These are phyloP conservation scores for Notospermus geniculatus DNA, from an alignment of 1,140 invertebrate species.

Conservation along the genomic window DNA sequence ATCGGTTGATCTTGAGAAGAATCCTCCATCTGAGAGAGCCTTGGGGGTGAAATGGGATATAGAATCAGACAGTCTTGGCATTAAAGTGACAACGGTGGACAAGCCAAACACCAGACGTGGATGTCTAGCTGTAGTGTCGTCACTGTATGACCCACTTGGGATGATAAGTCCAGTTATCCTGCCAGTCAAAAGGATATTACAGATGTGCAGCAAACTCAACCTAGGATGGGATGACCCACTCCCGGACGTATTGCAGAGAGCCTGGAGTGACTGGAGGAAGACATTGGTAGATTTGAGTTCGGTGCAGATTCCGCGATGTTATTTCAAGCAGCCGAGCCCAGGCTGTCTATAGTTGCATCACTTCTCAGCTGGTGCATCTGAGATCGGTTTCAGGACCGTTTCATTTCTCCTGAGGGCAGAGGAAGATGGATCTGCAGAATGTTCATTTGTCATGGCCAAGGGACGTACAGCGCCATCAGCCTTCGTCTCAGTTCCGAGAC, in stretches of 20 bases:
- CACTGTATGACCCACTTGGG: constrained; percentile 5
- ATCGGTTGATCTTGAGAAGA: neutral
- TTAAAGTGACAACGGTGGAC: neutral
- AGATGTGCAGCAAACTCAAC: neutral
- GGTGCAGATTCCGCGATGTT: constrained; percentile 5
- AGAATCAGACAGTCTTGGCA: neutral
- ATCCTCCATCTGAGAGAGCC: constrained; percentile 14
- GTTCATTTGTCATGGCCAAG: neutral
- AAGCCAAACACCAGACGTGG: constrained; percentile 9
- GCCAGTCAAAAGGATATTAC: neutral
- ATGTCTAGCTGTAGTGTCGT: neutral
- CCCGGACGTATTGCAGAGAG: neutral
- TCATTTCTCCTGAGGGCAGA: neutral
- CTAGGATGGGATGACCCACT: constrained; percentile 1
- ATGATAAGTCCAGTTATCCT: neutral
- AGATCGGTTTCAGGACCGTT: constrained; percentile 1
- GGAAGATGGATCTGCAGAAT: neutral
- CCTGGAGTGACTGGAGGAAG: neutral
- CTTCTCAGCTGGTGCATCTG: constrained; percentile 1
- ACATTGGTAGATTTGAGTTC: neutral
- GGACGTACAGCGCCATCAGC: constrained; percentile 2
- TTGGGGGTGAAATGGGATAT: constrained; percentile 20
- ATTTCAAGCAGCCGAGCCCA: neutral
- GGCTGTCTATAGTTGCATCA: neutral
- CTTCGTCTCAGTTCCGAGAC: constrained; percentile 2